A percentile compares a stretch with the other conserved stretches of the same genome.
Conservation (phyloP, 2,113 vertebrate species). For the Sorex araneus region DNA sequence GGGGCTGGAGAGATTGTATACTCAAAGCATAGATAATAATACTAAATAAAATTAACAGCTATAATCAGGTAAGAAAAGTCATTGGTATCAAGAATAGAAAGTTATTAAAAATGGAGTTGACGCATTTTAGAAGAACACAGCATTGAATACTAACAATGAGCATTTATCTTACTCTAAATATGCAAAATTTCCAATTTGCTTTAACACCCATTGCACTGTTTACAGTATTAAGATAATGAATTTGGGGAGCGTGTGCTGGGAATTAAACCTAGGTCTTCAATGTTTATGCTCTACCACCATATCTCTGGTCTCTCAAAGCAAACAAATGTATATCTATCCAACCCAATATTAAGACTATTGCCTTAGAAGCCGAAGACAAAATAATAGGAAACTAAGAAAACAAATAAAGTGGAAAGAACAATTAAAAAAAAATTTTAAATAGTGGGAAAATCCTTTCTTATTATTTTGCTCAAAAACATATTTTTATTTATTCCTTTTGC, state of each 20-base stretch:
- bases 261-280: too few species aligned
- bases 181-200: conserved; percentile 9
- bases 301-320: neutral
- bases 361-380: neutral
- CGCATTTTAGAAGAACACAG: neutral
- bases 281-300: too few species aligned
- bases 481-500: too few species aligned
- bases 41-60: conserved; percentile 2
- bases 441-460: too few species aligned
- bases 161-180: neutral
- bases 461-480: too few species aligned
- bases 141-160: conserved; percentile 14
- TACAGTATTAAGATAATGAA: neutral
- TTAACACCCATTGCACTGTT: neutral
- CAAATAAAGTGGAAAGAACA: too few species aligned
- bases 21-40: neutral
- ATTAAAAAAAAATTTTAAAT: too few species aligned
- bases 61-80: neutral
- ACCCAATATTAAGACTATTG: neutral
- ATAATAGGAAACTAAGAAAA: too few species aligned
- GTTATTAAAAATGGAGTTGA: neutral
- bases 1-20: neutral
- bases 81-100: conserved; percentile 6
- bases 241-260: neutral
- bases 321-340: neutral